Conservation (phyloP, 1,140 invertebrate species). For the Bombyx mandarina region DNA sequence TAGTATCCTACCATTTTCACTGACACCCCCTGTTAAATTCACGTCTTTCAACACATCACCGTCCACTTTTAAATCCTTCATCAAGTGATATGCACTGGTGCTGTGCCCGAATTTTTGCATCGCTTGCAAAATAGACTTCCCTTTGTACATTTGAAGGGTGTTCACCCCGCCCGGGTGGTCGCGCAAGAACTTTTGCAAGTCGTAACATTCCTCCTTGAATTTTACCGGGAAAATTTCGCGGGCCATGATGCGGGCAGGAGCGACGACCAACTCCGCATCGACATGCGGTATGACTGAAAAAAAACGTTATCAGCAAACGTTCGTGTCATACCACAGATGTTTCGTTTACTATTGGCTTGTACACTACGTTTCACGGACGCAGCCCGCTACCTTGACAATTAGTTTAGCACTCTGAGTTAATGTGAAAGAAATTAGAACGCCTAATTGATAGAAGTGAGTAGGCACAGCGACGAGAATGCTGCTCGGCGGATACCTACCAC, state of each 20-base stretch:
- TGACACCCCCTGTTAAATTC: conserved; percentile 44
- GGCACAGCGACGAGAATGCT: no score
- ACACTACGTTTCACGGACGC: conserved; percentile 5
- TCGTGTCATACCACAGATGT: conserved; percentile 16
- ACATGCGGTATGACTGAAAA: neutral
- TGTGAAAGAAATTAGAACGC: conserved; percentile 3
- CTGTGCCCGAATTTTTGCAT: conserved; percentile 73
- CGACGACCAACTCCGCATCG: neutral
- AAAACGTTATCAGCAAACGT: conserved; percentile 1
- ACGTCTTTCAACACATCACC: conserved; percentile 20
- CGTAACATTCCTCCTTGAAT: conserved; percentile 63
- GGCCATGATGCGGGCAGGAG: conserved; percentile 4
- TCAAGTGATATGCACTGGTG: conserved; percentile 73
- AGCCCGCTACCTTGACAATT: conserved; percentile 4
- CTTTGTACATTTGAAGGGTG: conserved; percentile 66
- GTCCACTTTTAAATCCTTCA: conserved; percentile 71
- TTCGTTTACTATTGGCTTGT: conserved; percentile 3
- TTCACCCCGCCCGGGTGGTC: conserved; percentile 77
- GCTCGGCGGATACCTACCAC: no score
- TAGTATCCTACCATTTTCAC: conserved; percentile 53
- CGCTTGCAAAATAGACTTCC: conserved; percentile 65
- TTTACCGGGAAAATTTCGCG: conserved; percentile 31
- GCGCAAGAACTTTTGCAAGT: conserved; percentile 72
- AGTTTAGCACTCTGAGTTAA: conserved; percentile 5
- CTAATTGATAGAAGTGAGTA: no score